These are phyloP conservation scores for Bathybates hornii DNA, from an alignment of 2,113 vertebrate genomes.

Conservation along the genomic window DNA sequence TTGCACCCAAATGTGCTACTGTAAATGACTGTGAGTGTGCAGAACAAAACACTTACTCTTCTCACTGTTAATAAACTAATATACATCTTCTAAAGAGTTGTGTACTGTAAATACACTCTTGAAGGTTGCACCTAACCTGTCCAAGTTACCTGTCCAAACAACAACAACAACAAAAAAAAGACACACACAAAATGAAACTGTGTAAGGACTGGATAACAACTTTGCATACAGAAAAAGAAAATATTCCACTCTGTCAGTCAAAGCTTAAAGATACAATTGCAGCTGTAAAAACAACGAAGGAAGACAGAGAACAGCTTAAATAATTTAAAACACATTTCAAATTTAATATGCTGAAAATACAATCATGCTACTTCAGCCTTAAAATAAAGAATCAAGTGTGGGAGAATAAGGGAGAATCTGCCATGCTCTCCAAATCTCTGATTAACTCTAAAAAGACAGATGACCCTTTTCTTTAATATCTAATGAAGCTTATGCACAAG, in stretches of 20 bases:
- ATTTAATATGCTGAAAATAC: neutral
- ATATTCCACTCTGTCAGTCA: neutral
- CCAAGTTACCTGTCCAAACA: neutral
- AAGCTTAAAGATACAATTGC: neutral
- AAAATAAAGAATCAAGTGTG: neutral
- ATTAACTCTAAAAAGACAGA: neutral
- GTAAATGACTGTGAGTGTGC: neutral
- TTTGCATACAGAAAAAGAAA: neutral
- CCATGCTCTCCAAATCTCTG: neutral
- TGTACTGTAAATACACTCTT: neutral
- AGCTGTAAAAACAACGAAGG: neutral
- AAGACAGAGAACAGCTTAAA: neutral
- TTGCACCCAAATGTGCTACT: neutral
- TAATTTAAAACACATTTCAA: neutral
- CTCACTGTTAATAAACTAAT: neutral
- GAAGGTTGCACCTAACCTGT: neutral
- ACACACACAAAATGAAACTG: neutral
- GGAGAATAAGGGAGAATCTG: neutral
- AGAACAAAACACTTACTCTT: neutral
- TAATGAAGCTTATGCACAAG: neutral
- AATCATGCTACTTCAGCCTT: neutral
- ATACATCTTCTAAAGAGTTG: neutral
- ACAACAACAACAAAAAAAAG: neutral
- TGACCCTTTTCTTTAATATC: neutral
- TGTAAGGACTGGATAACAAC: neutral